Evolutionary conservation across 2,113 vertebrate species (phyloP).

Genomic region (Mirza zaza): DNA sequence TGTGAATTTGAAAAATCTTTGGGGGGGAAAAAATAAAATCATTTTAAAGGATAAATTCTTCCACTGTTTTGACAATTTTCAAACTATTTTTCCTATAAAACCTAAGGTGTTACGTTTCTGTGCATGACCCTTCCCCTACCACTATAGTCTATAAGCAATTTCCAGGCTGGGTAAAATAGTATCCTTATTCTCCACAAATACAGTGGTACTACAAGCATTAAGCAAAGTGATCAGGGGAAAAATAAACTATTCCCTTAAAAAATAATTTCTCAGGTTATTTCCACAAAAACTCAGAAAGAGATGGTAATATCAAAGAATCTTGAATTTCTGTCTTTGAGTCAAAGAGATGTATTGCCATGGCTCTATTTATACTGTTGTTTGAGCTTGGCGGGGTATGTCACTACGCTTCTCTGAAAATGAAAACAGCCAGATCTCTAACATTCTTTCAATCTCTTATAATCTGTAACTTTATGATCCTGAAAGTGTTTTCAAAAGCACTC

Average conservation of each 20-base stretch:
- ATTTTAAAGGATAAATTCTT: conserved; percentile 10
- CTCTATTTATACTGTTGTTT: neutral
- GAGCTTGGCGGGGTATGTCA: neutral
- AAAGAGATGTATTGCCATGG: neutral
- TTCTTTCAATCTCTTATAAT: neutral
- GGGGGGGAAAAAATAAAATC: neutral
- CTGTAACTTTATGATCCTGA: conserved; percentile 5
- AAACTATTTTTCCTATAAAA: neutral
- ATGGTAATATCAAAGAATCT: neutral
- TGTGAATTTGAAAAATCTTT: neutral
- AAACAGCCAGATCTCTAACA: neutral
- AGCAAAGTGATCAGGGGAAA: neutral
- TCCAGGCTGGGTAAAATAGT: neutral
- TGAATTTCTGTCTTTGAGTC: neutral
- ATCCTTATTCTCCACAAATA: neutral
- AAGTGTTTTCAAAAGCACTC: conserved; percentile 41
- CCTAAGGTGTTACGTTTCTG: neutral
- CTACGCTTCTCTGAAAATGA: neutral
- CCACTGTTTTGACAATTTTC: neutral
- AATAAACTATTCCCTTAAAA: neutral
- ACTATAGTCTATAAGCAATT: neutral
- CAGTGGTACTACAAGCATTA: fast-evolving
- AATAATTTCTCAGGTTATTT: neutral
- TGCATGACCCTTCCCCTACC: no score
- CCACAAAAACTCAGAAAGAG: neutral